Conservation (phyloP, 2,113 vertebrate genomes). For the Pseudorectes ferrugineus region DNA sequence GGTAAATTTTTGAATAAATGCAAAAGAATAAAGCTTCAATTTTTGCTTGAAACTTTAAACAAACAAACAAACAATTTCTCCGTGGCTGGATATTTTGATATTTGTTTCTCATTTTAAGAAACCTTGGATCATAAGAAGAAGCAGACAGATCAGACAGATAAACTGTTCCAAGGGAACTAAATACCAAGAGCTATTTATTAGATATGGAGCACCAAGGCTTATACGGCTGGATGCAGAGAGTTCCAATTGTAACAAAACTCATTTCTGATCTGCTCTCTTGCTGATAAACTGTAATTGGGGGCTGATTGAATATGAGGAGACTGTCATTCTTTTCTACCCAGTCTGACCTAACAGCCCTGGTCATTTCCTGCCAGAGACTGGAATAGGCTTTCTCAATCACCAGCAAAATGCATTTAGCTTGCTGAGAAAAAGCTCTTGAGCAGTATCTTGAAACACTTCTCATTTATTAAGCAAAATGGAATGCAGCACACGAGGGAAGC, state of each 20-base stretch:
- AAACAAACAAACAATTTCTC: background rate
- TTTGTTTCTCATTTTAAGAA: background rate
- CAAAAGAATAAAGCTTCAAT: background rate
- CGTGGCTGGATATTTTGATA: background rate
- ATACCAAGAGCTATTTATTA: slow-evolving; percentile 36
- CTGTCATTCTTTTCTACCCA: slow-evolving; percentile 42
- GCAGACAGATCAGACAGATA: background rate
- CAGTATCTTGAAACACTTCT: slow-evolving; percentile 60
- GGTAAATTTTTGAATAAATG: background rate
- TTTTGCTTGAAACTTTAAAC: background rate
- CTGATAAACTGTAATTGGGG: slow-evolving; percentile 66
- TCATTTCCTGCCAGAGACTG: slow-evolving; percentile 58
- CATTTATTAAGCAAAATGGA: slow-evolving; percentile 65
- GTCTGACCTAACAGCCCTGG: slow-evolving; percentile 49
- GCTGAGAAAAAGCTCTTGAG: slow-evolving; percentile 59
- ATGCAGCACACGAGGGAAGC: slow-evolving; percentile 41
- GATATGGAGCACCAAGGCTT: background rate
- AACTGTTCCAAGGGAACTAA: slow-evolving; percentile 16
- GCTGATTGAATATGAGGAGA: slow-evolving; percentile 54
- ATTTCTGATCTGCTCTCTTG: slow-evolving; percentile 68
- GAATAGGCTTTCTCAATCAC: slow-evolving; percentile 55
- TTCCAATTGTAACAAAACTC: slow-evolving; percentile 46
- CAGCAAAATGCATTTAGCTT: slow-evolving; percentile 57
- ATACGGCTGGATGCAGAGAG: background rate
- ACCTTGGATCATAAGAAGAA: background rate